A percentile compares a stretch with the other conserved stretches of the same genome.
These are phyloP conservation scores for Phalacrocorax carbo DNA, from an alignment of 2,113 vertebrate genomes.

Conservation along the genomic window DNA sequence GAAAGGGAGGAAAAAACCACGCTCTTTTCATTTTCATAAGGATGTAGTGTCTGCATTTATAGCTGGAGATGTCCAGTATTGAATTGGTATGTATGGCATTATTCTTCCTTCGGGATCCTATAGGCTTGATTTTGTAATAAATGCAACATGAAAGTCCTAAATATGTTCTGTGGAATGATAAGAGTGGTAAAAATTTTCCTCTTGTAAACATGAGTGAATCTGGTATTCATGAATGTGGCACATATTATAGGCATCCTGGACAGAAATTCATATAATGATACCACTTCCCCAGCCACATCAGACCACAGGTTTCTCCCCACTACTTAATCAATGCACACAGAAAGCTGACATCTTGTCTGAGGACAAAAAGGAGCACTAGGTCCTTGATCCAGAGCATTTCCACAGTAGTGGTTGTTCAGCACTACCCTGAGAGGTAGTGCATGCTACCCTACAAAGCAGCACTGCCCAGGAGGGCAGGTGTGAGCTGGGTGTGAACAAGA, in stretches of 20 bases:
- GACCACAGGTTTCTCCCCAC: not conserved
- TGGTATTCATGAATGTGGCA: not conserved
- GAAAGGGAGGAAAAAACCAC: constrained; percentile 2
- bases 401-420: not conserved
- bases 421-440: not conserved
- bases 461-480: not conserved
- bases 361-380: not conserved
- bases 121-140: not conserved
- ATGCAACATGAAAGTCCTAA: not conserved
- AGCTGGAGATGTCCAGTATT: not conserved
- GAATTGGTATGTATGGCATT: not conserved
- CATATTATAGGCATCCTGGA: not conserved
- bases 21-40: not conserved
- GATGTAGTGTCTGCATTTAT: not conserved
- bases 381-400: not conserved
- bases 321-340: not conserved
- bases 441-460: not conserved
- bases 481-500: not conserved
- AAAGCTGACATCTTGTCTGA: not conserved
- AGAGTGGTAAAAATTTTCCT: not conserved
- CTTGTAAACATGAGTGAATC: not conserved
- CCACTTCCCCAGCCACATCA: not conserved
- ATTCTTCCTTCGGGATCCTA: not conserved
- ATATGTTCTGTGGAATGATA: not conserved
- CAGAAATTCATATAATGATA: not conserved